Percentiles rank a stretch among this genome's conserved stretches.
These are phyloP conservation scores for Thereva nobilitata DNA, from an alignment of 2,888 invertebrate genomes.

Conservation along the genomic window DNA sequence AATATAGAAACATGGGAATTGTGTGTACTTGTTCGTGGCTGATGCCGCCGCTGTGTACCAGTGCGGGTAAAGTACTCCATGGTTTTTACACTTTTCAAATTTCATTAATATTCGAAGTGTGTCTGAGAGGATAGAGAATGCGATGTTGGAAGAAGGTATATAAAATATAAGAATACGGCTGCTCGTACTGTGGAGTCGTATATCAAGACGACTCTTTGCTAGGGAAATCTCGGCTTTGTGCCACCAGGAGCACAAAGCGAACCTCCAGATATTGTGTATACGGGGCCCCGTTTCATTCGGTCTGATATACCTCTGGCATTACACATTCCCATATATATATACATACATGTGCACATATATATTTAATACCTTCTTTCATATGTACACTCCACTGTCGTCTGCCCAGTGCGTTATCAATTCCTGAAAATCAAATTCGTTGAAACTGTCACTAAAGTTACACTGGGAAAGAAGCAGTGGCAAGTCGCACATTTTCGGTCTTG, in stretches of 20 bases:
- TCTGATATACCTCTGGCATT: no score
- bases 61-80: conserved; percentile 15
- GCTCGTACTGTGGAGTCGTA: background rate
- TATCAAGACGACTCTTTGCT: conserved; percentile 14
- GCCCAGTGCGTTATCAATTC: conserved; percentile 28
- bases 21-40: conserved; percentile 6
- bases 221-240: no score
- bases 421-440: conserved; percentile 31
- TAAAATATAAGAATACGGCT: conserved; percentile 4
- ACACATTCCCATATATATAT: no score
- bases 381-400: conserved; percentile 1
- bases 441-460: conserved; percentile 25
- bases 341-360: no score
- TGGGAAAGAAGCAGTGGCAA: background rate
- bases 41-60: conserved; percentile 1
- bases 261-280: no score
- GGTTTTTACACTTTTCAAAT: conserved; percentile 33
- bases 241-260: no score
- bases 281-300: no score
- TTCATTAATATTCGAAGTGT: conserved; percentile 32
- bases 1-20: background rate
- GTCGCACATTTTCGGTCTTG: conserved; percentile 30
- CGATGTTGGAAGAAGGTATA: conserved; percentile 24
- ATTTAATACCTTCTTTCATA: no score
- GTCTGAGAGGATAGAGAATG: conserved; percentile 31